Evolutionary conservation across 37 sponge, comb jelly and placozoan species (phyloP).

Genomic region (Dysidea cf. avara): DNA sequence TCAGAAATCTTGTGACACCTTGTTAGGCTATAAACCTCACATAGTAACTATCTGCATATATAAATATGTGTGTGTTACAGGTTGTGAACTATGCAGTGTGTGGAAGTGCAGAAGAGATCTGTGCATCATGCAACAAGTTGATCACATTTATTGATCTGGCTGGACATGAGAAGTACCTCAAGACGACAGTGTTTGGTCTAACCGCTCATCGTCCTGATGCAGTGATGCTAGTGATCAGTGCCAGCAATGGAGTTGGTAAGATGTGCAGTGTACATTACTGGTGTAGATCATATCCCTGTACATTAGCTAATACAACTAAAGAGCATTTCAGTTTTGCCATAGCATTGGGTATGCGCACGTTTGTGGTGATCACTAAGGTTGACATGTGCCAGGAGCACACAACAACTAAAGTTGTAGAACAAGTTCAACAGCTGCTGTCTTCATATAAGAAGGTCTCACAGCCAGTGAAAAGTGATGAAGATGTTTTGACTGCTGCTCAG

Average conservation of each 20-base stretch:
- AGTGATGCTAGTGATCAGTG: conserved; percentile 90
- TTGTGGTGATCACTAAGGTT: conserved; percentile 90
- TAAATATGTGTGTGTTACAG: conserved; percentile 27
- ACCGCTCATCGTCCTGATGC: conserved; percentile 91
- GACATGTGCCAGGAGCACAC: conserved; percentile 71
- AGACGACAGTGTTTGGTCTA: conserved; percentile 95
- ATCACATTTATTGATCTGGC: conserved; percentile 98
- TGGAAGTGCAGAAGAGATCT: conserved; percentile 85
- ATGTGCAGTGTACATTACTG: background rate
- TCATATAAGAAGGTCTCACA: conserved; percentile 49
- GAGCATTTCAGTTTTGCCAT: conserved; percentile 86
- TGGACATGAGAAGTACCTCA: conserved; percentile 96
- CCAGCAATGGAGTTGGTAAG: conserved; percentile 92
- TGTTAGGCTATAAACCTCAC: background rate
- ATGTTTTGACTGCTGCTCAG: conserved; percentile 68
- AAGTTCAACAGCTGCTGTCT: conserved; percentile 56
- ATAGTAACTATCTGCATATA: background rate
- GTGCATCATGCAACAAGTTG: conserved; percentile 89
- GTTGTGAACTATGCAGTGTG: conserved; percentile 81
- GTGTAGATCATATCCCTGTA: background rate
- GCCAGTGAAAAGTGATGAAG: conserved; percentile 46
- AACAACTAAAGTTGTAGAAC: conserved; percentile 44
- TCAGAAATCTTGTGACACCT: too few relatives aligned
- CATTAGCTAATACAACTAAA: conserved; percentile 87
- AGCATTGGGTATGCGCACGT: conserved; percentile 80